A percentile compares a stretch with the other conserved stretches of the same genome.
These are phyloP conservation scores for Coenonympha glycerion DNA, from an alignment of 2,888 invertebrate genomes.

Conservation along the genomic window DNA sequence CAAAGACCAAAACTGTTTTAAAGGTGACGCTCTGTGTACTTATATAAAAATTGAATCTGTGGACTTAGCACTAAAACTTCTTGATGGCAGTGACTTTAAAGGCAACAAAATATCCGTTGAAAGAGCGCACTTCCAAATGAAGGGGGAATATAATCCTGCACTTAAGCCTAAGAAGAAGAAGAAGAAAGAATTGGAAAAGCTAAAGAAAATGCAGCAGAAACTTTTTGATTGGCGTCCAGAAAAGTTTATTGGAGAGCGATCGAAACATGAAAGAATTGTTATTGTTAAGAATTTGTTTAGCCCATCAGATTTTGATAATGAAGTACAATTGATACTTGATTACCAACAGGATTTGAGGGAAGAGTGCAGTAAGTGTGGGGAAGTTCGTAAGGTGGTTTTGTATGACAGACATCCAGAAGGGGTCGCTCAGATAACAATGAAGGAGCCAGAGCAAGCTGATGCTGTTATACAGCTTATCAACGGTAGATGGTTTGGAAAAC, in stretches of 20 bases:
- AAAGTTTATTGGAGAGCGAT: conserved; percentile 87
- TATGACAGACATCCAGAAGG: conserved; percentile 97
- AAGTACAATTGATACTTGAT: conserved; percentile 91
- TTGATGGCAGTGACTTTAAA: conserved; percentile 90
- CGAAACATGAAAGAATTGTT: conserved; percentile 92
- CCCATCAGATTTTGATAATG: conserved; percentile 90
- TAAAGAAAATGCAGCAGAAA: conserved; percentile 94
- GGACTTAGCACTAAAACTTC: conserved; percentile 89
- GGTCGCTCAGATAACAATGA: conserved; percentile 93
- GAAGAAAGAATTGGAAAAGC: conserved; percentile 91
- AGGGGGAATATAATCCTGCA: conserved; percentile 94
- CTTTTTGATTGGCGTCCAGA: conserved; percentile 98
- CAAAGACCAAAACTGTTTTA: conserved; percentile 83
- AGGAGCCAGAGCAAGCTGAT: conserved; percentile 93
- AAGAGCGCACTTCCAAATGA: conserved; percentile 94
- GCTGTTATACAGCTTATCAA: conserved; percentile 90
- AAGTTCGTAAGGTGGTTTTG: conserved; percentile 91
- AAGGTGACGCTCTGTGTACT: conserved; percentile 97
- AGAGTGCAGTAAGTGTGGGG: conserved; percentile 93
- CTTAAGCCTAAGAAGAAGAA: conserved; percentile 93
- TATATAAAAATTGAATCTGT: conserved; percentile 98
- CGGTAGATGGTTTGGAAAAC: conserved; percentile 92
- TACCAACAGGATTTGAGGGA: conserved; percentile 93
- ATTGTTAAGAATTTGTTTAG: conserved; percentile 96
- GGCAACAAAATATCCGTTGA: conserved; percentile 91